Evolutionary conservation across 2,113 vertebrate genomes (phyloP).

Genomic region (Spizaetus ornatus): DNA sequence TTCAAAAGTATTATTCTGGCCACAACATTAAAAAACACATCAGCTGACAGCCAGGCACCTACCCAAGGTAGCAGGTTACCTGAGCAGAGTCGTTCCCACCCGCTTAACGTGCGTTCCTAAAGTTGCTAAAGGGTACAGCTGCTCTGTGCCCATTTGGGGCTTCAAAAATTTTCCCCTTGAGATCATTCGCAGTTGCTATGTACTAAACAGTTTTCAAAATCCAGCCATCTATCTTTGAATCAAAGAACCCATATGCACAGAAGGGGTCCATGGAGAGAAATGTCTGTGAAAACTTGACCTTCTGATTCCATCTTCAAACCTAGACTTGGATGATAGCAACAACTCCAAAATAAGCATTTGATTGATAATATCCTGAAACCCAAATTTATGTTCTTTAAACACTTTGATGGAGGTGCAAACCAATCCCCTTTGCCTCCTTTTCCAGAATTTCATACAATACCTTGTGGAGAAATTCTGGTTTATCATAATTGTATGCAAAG

Average conservation of each 20-base stretch:
- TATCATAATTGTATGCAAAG: slow-evolving; percentile 25
- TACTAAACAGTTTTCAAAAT: background rate
- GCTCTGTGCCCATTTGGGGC: background rate
- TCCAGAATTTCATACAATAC: slow-evolving; percentile 33
- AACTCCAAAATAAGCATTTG: background rate
- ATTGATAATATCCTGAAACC: background rate
- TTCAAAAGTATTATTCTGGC: background rate
- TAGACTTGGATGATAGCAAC: background rate
- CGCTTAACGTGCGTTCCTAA: background rate
- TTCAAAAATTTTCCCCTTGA: background rate
- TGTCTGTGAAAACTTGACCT: background rate
- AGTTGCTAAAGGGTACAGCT: background rate
- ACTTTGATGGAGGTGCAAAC: background rate
- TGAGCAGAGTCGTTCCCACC: background rate
- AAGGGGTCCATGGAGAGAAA: background rate
- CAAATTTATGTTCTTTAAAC: slow-evolving; percentile 30
- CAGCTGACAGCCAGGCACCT: background rate
- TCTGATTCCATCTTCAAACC: background rate
- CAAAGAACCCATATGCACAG: background rate
- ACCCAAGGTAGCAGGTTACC: background rate
- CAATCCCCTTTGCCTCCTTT: background rate
- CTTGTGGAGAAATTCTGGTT: slow-evolving; percentile 50
- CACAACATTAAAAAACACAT: background rate
- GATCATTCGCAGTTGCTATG: background rate
- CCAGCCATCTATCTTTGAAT: background rate